Base-by-base conservation (phyloP, 2,113 vertebrate genomes). In the Pseudorasbora parva region DNA sequence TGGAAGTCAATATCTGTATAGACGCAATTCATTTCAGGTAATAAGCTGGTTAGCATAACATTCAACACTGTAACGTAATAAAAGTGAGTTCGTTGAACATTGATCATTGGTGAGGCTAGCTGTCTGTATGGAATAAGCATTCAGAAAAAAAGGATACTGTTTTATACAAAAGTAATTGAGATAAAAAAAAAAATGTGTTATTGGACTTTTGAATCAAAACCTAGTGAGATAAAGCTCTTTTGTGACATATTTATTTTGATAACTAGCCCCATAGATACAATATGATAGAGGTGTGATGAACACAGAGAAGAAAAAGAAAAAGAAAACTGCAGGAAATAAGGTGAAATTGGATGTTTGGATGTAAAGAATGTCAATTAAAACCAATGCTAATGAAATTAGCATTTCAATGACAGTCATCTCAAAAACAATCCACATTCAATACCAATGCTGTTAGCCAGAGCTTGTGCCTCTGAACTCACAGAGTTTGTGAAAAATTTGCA, bases 401-500 rank as follows among this genome's bases (percentile, higher is more conserved):
- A 5, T 54, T 19, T 21, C 33, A 37, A 19, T 17, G 23, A 30
- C 15, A 25, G 2, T 14, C 14, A 49, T 23, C 45, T 51, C 45
- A 8, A 8, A 49, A 51, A 9, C 8, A 27, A 27, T 74, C 45
- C 25, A 30, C 23, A 30, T 74, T 74, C 72, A 27, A 49, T 51
- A 74, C 8, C 41, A 49, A 74, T 74, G 72, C 23, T 51, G 23
- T 74, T 74, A 74, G 2, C 23, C 72, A 27, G 72, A 51, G 23
- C 2, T 76, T 9, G 9, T 37, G 30, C 30, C 11, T 62, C 57
- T 64, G 19, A 78, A 12, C 30, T 68, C 12, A 72, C 45, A 37
- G 37, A 62, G 8, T 72, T 15, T 78, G 41, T 49, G n/a, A 79
- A 73, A 73, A 49, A 41, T 43, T 8, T 76, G 49, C 69, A 57